phyloP scores from a whole-genome alignment of 1,140 invertebrate genomes.

The Drepana arcuata region DNA sequence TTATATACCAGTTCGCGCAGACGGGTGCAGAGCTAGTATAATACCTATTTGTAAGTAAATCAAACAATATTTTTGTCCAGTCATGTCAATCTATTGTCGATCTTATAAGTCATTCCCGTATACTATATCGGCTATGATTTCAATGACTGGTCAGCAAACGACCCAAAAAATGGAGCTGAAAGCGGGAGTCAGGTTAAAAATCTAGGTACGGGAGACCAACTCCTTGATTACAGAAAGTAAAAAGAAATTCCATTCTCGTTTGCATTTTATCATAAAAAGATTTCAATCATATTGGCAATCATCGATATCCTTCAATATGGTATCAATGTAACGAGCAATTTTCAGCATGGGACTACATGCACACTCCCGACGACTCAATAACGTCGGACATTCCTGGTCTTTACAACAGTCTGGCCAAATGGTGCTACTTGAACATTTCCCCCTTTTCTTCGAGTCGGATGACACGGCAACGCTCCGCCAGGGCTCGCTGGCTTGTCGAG shows the following conservation, averaged over 20 bases:
- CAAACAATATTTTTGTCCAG: no score
- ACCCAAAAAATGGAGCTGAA: no score
- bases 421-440: conserved; percentile 6
- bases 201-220: no score
- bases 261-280: conserved; percentile 6
- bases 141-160: no score
- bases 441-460: conserved; percentile 8
- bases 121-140: no score
- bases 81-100: no score
- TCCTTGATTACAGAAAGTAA: no score
- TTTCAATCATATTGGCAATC: conserved; percentile 13
- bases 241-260: no score
- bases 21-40: no score
- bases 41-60: no score
- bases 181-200: no score
- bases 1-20: conserved; percentile 1
- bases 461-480: conserved; percentile 14
- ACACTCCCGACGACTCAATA: conserved; percentile 21
- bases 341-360: conserved; percentile 35
- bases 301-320: conserved; percentile 29
- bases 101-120: no score
- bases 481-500: conserved; percentile 23
- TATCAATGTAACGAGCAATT: conserved; percentile 39
- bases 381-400: conserved; percentile 9
- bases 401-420: conserved; percentile 17